These are phyloP conservation scores for Murina feae DNA, from an alignment of 2,113 vertebrate species.

Conservation along the genomic window DNA sequence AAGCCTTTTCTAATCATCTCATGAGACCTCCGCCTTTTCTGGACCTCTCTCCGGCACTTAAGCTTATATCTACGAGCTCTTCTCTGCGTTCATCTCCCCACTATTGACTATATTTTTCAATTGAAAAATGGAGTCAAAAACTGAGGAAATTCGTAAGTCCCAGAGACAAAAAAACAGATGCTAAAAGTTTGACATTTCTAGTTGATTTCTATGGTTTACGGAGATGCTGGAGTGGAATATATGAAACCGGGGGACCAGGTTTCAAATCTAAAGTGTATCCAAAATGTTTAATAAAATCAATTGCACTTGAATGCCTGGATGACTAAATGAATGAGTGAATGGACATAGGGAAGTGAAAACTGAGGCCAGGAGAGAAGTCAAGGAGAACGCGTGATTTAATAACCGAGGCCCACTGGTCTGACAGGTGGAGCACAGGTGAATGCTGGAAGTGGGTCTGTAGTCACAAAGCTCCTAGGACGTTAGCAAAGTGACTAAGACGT, in stretches of 20 bases:
- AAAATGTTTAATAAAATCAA: neutral
- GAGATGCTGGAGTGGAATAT: neutral
- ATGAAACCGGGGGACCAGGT: neutral
- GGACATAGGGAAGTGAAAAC: neutral
- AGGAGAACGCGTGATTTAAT: neutral
- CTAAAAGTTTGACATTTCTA: neutral
- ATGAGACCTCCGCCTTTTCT: neutral
- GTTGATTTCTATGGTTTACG: neutral
- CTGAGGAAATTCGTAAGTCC: neutral
- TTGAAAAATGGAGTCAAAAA: neutral
- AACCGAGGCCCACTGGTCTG: neutral
- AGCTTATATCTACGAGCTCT: neutral
- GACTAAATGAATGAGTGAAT: neutral
- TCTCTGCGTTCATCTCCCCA: neutral
- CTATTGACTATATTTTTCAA: neutral
- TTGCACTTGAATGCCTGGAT: neutral
- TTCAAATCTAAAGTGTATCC: neutral
- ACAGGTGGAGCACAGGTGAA: neutral
- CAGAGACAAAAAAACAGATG: neutral
- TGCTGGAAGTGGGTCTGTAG: neutral
- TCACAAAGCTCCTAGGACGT: neutral
- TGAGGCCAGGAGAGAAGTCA: neutral
- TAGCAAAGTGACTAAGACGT: neutral
- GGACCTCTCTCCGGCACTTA: neutral
- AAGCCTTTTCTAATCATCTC: slow-evolving; percentile 24